These are phyloP conservation scores for Hippoglossus stenolepis DNA, from an alignment of 2,113 vertebrate genomes.

Conservation along the genomic window DNA sequence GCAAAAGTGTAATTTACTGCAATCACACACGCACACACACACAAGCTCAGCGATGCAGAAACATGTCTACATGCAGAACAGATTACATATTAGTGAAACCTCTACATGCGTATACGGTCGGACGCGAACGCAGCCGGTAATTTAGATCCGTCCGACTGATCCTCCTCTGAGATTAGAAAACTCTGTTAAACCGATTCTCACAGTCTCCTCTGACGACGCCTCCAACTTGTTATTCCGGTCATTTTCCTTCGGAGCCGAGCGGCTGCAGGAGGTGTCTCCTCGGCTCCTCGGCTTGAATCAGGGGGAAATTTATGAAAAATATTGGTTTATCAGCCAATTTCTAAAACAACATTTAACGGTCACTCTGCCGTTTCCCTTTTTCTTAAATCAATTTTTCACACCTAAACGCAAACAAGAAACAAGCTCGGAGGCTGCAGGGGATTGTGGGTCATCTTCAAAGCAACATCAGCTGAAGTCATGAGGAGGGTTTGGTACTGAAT, in stretches of 20 bases:
- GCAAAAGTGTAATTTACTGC: constrained; percentile 19
- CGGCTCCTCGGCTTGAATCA: not conserved
- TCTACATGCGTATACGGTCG: not conserved
- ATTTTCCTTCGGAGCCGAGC: not conserved
- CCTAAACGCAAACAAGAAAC: constrained; percentile 5
- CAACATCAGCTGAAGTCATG: too few relatives aligned
- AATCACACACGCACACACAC: not conserved
- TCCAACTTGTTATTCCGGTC: not conserved
- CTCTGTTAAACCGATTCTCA: not conserved
- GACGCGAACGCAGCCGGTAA: not conserved
- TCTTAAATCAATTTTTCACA: not conserved
- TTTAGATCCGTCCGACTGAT: not conserved
- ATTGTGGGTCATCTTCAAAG: constrained; percentile 3
- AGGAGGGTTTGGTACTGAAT: too few relatives aligned
- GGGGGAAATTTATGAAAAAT: not conserved
- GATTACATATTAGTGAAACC: not conserved
- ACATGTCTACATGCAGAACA: not conserved
- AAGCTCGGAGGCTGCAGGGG: not conserved
- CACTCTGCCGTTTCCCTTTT: not conserved
- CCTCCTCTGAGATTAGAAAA: not conserved
- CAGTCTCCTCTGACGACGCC: not conserved
- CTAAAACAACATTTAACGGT: not conserved
- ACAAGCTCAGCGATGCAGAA: not conserved
- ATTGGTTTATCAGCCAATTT: not conserved
- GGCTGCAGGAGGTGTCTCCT: not conserved